Base-by-base conservation (phyloP, 2,888 invertebrate genomes). In the Cremastinae sp. region DNA sequence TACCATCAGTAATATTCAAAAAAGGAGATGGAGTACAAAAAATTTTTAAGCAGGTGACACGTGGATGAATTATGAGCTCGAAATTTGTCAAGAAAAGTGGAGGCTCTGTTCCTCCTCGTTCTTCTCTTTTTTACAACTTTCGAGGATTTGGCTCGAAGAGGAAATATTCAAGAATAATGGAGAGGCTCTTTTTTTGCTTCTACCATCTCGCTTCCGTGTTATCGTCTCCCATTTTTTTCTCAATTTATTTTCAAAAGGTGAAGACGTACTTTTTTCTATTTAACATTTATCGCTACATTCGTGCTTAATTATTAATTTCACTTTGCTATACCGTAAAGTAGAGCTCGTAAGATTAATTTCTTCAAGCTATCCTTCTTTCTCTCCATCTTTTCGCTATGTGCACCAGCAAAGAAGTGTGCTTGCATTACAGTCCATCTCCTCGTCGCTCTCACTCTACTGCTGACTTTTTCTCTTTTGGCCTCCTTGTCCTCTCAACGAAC, bases 21-120 rank as follows among this genome's bases (percentile, higher is more conserved):
- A 16, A 39, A 22, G 8, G 35, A 5, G 41, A 43, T 61, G 18
- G 41, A 61, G 43, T 37, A 53, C 18, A 61, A 55, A 62, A 71
- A 62, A 62, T 62, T 71, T 62, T 35, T 56, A 56, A 28, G 49
- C 39, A 64, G 56, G 39, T 49, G 72, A 64, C 56, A 64, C 71
- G 56, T 45, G 14, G 56, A 64, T 49, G 64, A 72, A 72, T 64
- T 22, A 72, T 20, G 64, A 56, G 22, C 55, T 28, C 45, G 64
- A 51, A 53, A 72, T 72, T 72, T 72, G 55, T 72, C 72, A 72
- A 28, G 58, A 64, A 64, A 56, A 35, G 22, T 41, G 56, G 56
- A 58, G 47, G 39, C 64, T 49, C 49, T 43, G n/a, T 22, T 28
- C 12, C 12, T 41, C 4, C n/a, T 41, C 16, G 28, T 58, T 51